These are phyloP conservation scores for Silvanus unidentatus DNA, from an alignment of 2,888 invertebrate genomes.

Conservation along the genomic window DNA sequence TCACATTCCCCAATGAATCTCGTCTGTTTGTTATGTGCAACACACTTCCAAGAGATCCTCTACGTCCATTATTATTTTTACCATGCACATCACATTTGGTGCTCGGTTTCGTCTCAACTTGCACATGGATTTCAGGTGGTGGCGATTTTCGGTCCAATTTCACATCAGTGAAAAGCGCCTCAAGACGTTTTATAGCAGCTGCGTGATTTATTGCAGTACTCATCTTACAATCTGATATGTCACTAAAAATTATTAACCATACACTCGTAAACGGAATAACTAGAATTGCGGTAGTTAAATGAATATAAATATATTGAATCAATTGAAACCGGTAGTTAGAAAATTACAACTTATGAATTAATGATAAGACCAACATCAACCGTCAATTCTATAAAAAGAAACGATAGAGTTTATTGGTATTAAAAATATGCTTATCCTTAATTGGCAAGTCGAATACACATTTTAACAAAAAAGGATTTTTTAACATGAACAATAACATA, in stretches of 20 bases:
- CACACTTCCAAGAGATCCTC: conserved; percentile 56
- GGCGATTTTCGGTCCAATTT: conserved; percentile 49
- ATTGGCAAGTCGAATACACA: too few relatives aligned
- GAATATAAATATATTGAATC: too few relatives aligned
- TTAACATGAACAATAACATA: too few relatives aligned
- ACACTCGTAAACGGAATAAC: not conserved
- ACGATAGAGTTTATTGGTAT: too few relatives aligned
- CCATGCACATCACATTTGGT: conserved; percentile 70
- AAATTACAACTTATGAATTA: too few relatives aligned
- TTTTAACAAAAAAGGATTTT: too few relatives aligned
- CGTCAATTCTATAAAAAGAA: too few relatives aligned
- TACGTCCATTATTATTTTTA: conserved; percentile 43
- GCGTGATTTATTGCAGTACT: conserved; percentile 55
- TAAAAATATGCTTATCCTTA: too few relatives aligned
- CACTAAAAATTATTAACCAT: not conserved
- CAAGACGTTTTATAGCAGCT: conserved; percentile 64
- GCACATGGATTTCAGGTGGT: conserved; percentile 36
- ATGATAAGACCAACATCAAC: too few relatives aligned
- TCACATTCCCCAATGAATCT: conserved; percentile 51
- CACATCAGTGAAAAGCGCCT: conserved; percentile 65
- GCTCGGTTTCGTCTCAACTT: conserved; percentile 55
- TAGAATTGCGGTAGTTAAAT: not conserved
- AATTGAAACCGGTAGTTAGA: too few relatives aligned
- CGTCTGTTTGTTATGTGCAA: conserved; percentile 48
- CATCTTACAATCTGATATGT: conserved; percentile 25